phyloP scores from a whole-genome alignment of 2,888 invertebrate genomes.

The Polydesmus complanatus region DNA sequence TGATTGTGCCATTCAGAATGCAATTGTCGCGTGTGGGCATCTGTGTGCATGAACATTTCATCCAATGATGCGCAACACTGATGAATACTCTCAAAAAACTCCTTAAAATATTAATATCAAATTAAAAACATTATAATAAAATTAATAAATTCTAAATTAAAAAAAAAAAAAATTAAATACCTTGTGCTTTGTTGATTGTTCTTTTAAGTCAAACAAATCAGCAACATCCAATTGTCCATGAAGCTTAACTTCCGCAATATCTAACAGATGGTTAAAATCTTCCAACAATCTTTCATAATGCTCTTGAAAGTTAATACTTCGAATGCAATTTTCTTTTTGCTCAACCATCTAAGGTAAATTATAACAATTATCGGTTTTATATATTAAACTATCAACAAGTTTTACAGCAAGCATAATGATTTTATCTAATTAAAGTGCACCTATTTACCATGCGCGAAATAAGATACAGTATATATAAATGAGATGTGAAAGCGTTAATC shows the following conservation, averaged over 20 bases:
- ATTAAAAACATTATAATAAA: too few species aligned
- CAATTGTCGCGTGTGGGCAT: conserved; percentile 58
- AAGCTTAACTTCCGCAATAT: conserved; percentile 52
- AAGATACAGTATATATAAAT: too few species aligned
- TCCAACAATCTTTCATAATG: conserved; percentile 78
- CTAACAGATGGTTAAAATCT: conserved; percentile 72
- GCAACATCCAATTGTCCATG: conserved; percentile 10
- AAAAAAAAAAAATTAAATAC: too few species aligned
- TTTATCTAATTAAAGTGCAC: too few species aligned
- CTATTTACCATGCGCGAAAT: too few species aligned
- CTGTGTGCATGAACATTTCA: conserved; percentile 28
- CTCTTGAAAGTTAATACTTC: conserved; percentile 58
- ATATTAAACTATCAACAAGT: too few species aligned
- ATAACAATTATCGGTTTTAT: too few species aligned
- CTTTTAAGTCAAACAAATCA: not conserved
- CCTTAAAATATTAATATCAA: conserved; percentile 10
- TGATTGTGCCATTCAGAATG: conserved; percentile 58
- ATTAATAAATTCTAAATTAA: too few species aligned
- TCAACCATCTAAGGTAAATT: conserved; percentile 45
- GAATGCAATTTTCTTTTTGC: conserved; percentile 61
- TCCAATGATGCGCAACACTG: conserved; percentile 18
- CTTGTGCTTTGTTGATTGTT: conserved; percentile 10
- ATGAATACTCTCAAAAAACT: conserved; percentile 18
- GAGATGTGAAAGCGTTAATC: too few species aligned
- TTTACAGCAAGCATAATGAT: too few species aligned